Evolutionary conservation across 2,113 vertebrate genomes (phyloP), one percentile per base, ranked within the genome.

Genomic region (Macquaria ambigua): DNA sequence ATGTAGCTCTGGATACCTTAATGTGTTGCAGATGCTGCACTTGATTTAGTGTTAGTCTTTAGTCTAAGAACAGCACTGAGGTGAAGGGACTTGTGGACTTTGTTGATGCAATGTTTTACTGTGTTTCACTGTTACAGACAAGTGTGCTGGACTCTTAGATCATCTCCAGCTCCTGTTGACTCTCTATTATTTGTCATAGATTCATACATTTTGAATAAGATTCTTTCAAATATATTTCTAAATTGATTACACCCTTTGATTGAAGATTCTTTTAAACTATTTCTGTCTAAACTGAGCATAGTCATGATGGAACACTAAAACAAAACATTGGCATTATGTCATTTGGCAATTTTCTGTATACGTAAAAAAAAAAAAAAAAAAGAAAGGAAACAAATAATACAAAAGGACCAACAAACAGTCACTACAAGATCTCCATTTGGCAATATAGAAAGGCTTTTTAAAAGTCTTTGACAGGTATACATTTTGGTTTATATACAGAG

Each of bases 351-450:
- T 88, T 79, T 85, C 55, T 90, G 77, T 87, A 77, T 11, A 82
- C 79, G 70, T 76, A 87, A 77, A 79, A 81, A 89, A 91, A 81
- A 82, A 59, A 21, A 16, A 37, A 34, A 48, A 1, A 89, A 79
- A 76, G 34, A 68, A 87, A 59, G 31, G 69, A 89, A 88, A 84
- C 52, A 72, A 83, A 89, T 75, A 71, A 93, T 90, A 92, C 59
- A 94, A 85, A 94, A 87, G 39, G 61, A 86, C 86, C 79, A 63
- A 83, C 80, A 76, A 81, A 79, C 83, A 90, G 87, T 88, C 87
- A 89, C 89, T 89, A 91, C 53, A 89, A 86, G 87, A 92, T 93
- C 91, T 94, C 92, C 88, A 92, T 94, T 93, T 93, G 91, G 92
- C 93, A 95, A 95, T 85, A 91, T 87, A 93, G 90, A 93, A 93